phyloP scores from a whole-genome alignment of 2,888 invertebrate genomes.

The Lypha dubia region DNA sequence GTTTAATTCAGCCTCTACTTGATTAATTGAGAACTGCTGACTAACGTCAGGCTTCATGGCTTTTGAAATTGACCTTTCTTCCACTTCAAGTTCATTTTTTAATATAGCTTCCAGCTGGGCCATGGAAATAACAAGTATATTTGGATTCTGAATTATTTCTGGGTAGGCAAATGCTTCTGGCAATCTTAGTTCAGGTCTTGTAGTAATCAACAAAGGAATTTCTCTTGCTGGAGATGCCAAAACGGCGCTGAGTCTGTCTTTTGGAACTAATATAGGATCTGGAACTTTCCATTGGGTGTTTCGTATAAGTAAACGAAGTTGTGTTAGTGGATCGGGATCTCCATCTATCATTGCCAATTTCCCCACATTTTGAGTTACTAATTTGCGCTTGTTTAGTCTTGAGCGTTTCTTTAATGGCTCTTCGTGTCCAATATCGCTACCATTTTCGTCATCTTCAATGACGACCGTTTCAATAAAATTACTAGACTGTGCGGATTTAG shows the following conservation, averaged over 20 bases:
- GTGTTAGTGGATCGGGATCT: slow-evolving; percentile 87
- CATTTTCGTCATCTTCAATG: slow-evolving; percentile 77
- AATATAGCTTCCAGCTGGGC: slow-evolving; percentile 88
- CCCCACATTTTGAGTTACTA: slow-evolving; percentile 15
- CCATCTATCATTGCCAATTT: slow-evolving; percentile 77
- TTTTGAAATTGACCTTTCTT: slow-evolving; percentile 56
- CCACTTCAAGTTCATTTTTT: slow-evolving; percentile 84
- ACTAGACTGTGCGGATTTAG: slow-evolving; percentile 57
- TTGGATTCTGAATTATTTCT: slow-evolving; percentile 89
- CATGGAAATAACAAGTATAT: slow-evolving; percentile 90
- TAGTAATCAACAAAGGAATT: slow-evolving; percentile 89
- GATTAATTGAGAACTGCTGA: slow-evolving; percentile 4
- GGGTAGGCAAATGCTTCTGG: slow-evolving; percentile 90
- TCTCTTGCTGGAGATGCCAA: slow-evolving; percentile 89
- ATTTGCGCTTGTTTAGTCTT: slow-evolving; percentile 53
- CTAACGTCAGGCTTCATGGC: background rate
- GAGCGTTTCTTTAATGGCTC: slow-evolving; percentile 84
- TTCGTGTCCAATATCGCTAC: slow-evolving; percentile 65
- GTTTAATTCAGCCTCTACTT: slow-evolving; percentile 21
- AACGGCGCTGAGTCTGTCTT: slow-evolving; percentile 88
- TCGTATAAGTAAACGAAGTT: slow-evolving; percentile 88
- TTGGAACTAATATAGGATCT: slow-evolving; percentile 91
- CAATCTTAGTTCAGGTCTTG: slow-evolving; percentile 89
- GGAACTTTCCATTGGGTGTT: slow-evolving; percentile 89
- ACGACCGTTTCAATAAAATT: slow-evolving; percentile 84